These are phyloP conservation scores for Rotaria magnacalcarata DNA, from an alignment of 2,888 invertebrate species.

Conservation along the genomic window DNA sequence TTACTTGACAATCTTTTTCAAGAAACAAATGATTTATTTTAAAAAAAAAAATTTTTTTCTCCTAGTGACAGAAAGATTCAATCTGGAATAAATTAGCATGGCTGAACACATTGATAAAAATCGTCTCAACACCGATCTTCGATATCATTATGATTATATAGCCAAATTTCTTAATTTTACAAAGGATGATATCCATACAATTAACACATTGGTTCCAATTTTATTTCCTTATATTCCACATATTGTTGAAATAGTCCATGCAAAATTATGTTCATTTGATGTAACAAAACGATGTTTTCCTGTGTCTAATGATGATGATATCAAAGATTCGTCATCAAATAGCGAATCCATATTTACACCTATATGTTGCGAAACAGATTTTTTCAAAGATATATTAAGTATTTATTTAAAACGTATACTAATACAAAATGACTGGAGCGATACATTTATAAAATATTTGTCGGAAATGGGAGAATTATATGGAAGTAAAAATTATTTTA, in stretches of 20 bases:
- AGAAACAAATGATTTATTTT: neutral
- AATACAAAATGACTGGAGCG: slow-evolving; percentile 18
- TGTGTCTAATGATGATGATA: neutral
- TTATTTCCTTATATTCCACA: neutral
- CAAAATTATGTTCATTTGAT: neutral
- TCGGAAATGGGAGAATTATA: neutral
- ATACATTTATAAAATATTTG: slow-evolving; percentile 32
- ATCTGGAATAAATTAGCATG: neutral
- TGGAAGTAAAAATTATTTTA: neutral
- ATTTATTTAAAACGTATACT: slow-evolving; percentile 23
- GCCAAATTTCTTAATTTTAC: slow-evolving; percentile 23
- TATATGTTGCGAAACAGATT: neutral
- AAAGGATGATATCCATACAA: neutral
- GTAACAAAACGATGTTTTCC: neutral
- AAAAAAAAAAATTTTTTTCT: neutral
- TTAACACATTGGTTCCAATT: neutral
- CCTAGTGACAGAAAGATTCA: neutral
- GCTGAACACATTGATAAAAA: neutral
- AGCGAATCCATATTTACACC: neutral
- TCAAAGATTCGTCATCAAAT: no score
- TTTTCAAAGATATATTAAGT: slow-evolving; percentile 1
- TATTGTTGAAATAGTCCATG: neutral
- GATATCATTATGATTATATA: slow-evolving; percentile 28
- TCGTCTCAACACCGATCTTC: neutral
- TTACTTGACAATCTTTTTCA: neutral